Base-by-base conservation (phyloP, 37 sponge, comb jelly and placozoan species). In the Lycopodina hypogea region DNA sequence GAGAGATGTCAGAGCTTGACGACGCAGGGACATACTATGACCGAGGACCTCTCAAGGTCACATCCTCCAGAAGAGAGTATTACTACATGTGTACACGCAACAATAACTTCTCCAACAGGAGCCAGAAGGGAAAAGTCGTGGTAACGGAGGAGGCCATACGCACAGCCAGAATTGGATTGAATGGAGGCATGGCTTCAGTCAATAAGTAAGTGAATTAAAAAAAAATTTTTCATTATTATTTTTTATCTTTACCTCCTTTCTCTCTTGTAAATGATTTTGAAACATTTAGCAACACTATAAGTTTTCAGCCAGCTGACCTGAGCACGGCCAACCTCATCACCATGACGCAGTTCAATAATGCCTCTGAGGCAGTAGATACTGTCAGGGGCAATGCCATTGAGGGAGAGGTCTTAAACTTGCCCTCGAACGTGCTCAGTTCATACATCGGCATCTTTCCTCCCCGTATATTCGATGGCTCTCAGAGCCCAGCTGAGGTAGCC, bases 101-200 rank as follows among this genome's bases (percentile, higher is more conserved):
- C 92, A 98, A 98, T 90, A 98, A 98, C 90, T 98, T 98, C 88
- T 83, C 91, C 84, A 98, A 98, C 89, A 68, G 99, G 11, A 87
- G 92, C 66, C 99, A 98, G 89, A 98, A 98, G 82, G 96, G 99
- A 39, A 86, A 86, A 81, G 81, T 96, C 35, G 70, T 85, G 51
- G 87, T 86, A 0, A 52, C 38, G 11, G 28, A 45, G 2, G 30
- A 78, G 26, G 63, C 72, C 39, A 38, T 71, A 32, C 6, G 32
- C 11, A 9, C 48, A 0, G 50, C 11, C 42, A 28, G 81, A 30
- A 84, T 89, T 57, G 85, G 90, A 0, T 89, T 77, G 81, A 75
- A 59, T 72, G 83, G 88, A 32, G 88, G 88, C 55, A 48, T 35
- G 0, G 81, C 73, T 4, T 33, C 50, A n/a, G 40, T 82, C 52